Evolutionary conservation across 2,888 invertebrate species (phyloP).

Genomic region (Apodemia hepburni): DNA sequence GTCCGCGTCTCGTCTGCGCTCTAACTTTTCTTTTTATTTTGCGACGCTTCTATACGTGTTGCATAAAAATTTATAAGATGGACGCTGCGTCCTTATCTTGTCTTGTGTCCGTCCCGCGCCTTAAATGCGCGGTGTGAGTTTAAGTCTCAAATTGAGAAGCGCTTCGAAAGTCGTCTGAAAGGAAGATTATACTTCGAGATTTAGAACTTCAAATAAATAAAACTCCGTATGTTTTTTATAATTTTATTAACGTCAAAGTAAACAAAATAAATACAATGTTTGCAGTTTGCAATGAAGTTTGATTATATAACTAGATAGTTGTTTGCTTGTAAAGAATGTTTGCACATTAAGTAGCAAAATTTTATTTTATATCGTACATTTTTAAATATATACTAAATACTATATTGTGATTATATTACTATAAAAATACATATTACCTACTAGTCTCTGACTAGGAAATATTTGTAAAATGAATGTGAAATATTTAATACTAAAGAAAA

Average conservation of each 20-base stretch:
- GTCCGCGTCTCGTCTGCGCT: too few relatives aligned
- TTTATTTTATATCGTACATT: neutral
- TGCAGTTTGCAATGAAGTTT: slow-evolving; percentile 1
- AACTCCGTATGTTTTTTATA: slow-evolving; percentile 19
- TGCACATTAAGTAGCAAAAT: neutral
- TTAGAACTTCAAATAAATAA: neutral
- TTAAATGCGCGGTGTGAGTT: too few relatives aligned
- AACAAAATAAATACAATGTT: slow-evolving; percentile 20
- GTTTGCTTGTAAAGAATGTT: neutral
- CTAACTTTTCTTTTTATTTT: too few relatives aligned
- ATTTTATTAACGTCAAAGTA: slow-evolving; percentile 28
- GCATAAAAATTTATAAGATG: too few relatives aligned
- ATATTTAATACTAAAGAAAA: neutral
- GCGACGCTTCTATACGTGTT: too few relatives aligned
- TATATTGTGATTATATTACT: slow-evolving; percentile 1
- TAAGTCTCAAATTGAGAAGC: too few relatives aligned
- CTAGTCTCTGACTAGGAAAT: slow-evolving; percentile 42
- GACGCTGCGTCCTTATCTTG: too few relatives aligned
- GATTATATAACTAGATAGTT: neutral
- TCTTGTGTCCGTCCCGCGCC: too few relatives aligned
- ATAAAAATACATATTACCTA: slow-evolving; percentile 21
- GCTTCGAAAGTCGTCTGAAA: too few relatives aligned
- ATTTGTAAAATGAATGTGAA: neutral
- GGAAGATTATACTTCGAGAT: too few relatives aligned
- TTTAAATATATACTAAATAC: neutral